Base-by-base conservation (phyloP, 2,113 vertebrate genomes). In the Corythoichthys intestinalis region DNA sequence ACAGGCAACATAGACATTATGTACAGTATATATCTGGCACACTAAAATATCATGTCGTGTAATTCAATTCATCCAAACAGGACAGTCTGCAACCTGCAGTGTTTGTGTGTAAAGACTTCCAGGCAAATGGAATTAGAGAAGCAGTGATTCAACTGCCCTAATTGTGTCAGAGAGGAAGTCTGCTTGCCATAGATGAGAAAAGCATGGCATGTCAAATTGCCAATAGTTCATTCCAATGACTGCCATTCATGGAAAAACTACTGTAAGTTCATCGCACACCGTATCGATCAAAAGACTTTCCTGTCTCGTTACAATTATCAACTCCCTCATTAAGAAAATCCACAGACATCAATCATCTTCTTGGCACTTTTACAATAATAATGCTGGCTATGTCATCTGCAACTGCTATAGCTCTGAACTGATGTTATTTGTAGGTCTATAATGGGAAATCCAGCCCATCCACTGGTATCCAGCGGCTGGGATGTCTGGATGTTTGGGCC, bases 361-460 rank as follows among this genome's bases (percentile, higher is more conserved):
- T 72, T 84, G 77, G 86, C 80, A 41, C 65, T 47, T 59, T 77
- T 75, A 83, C 75, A 86, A 72, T 66, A 77, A 83, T 76, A 80
- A 82, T 61, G 69, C 73, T 76, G 74, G 75, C 72, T 72, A 76
- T 76, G 82, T 79, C 75, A 61, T 69, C 57, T 76, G 46, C 65
- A 71, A 74, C 71, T 69, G 41, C 70, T 70, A 71, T 56, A 72
- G 71, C 69, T 70, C 66, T 72, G 63, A 72, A 65, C 71, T 74
- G n/a, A 35, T 28, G 54, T 72, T 75, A 75, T 86, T 81, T 78
- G 69, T 70, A 74, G 80, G 17, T 65, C 70, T 58, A 17, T 87
- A 77, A 87, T 80, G 83, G 83, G 68, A 79, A 86, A 84, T 68
- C 78, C 84, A 85, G 83, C 82, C 46, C 66, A 82, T 79, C 38